A percentile compares a stretch with the other conserved stretches of the same genome.
Conservation (phyloP, 2,888 invertebrate genomes). For the Oscheius sp. region DNA sequence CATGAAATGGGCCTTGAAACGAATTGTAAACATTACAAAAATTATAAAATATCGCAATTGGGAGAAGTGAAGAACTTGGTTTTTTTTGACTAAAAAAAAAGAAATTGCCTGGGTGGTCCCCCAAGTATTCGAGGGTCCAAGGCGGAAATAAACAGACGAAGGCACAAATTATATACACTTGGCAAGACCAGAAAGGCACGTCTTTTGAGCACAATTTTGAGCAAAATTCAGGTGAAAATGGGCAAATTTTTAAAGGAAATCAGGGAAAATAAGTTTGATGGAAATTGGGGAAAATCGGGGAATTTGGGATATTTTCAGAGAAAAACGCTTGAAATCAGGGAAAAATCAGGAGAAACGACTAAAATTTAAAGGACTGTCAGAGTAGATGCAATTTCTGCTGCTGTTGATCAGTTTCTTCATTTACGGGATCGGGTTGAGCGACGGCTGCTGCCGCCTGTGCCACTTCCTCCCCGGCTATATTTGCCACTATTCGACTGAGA, state of each 20-base stretch:
- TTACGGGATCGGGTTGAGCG: slow-evolving; percentile 33
- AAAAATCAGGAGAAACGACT: slow-evolving; percentile 6
- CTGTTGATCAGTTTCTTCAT: background rate
- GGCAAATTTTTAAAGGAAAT: too few relatives aligned
- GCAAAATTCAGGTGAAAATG: too few relatives aligned
- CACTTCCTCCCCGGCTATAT: slow-evolving; percentile 43
- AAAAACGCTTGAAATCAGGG: slow-evolving; percentile 14
- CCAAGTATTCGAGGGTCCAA: background rate
- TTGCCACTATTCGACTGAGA: slow-evolving; percentile 55
- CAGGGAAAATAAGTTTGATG: too few relatives aligned
- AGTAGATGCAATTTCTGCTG: slow-evolving; percentile 12
- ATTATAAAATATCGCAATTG: background rate
- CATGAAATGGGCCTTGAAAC: too few relatives aligned
- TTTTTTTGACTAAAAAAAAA: background rate
- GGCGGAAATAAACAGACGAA: slow-evolving; percentile 9
- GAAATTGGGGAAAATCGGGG: too few relatives aligned
- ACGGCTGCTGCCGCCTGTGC: background rate
- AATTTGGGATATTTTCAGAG: too few relatives aligned
- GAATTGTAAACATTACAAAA: too few relatives aligned
- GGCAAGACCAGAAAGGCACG: slow-evolving; percentile 24
- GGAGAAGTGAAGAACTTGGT: background rate
- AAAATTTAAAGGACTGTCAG: background rate
- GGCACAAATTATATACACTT: slow-evolving; percentile 18
- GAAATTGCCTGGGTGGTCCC: background rate
- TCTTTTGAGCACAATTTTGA: too few relatives aligned